Evolutionary conservation across 2,113 vertebrate genomes (phyloP), one percentile per base, ranked within the genome.

Genomic region (Stigmatopora nigra): DNA sequence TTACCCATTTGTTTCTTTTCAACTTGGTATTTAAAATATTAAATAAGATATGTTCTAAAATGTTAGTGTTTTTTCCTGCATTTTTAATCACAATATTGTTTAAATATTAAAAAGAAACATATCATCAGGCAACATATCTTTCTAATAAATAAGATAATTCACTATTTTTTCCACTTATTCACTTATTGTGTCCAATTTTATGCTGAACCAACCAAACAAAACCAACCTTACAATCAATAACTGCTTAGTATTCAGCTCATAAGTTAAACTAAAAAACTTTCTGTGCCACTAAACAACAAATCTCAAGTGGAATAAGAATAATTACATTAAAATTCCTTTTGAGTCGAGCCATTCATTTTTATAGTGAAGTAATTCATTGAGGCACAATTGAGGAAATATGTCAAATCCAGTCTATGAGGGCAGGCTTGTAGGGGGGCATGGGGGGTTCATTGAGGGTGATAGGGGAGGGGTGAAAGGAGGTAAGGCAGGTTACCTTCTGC

Each of bases 401-500:
- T 14, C 7, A 46, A 46, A 4, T 46, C 45, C 45, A 45, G 44
- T 46, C 46, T 15, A 5, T 4, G 46, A 48, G 46, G 46, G 46
- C 45, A 46, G 45, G 45, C 45, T 46, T 12, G 45, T 46, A n/a
- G n/a, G 8, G 7, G 8, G 7, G 44, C 7, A 12, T 45, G 7
- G 8, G 44, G 41, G 56, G 36, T 38, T 53, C 58, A 55, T 78
- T 72, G 48, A 57, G 38, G 67, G 67, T 80, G 74, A 71, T 67
- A 71, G 77, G 67, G 35, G 77, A 65, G 35, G 75, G 69, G 69
- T 25, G 36, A 20, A 19, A 78, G 72, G 63, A 61, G 51, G 72
- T 68, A 46, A 64, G 76, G 69, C 20, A 59, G 75, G 81, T 97
- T 97, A 99, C 96, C 96, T 99, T 98, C 88, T 98, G 95, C 88